Percentiles rank a stretch among this genome's conserved stretches.
These are phyloP conservation scores for Eledona agricola DNA, from an alignment of 2,888 invertebrate species.

Conservation along the genomic window DNA sequence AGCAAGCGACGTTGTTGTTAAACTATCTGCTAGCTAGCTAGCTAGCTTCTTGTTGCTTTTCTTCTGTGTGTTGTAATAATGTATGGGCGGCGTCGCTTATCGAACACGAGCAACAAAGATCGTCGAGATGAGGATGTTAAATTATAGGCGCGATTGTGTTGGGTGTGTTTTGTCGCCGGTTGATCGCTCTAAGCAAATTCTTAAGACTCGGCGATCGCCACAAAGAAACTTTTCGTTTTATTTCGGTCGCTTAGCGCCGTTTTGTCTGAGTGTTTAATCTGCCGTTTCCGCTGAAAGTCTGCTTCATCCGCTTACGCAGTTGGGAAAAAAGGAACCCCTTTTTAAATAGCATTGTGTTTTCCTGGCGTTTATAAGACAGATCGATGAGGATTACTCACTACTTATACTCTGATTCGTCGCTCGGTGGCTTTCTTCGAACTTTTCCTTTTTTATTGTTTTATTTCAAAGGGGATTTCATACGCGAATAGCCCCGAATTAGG, in stretches of 20 bases:
- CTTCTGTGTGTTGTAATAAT: too few relatives aligned
- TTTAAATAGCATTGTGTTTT: slow-evolving; percentile 38
- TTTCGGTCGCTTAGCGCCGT: slow-evolving; percentile 45
- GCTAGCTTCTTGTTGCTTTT: too few relatives aligned
- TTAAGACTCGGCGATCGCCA: too few relatives aligned
- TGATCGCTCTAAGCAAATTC: too few relatives aligned
- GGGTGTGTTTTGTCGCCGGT: too few relatives aligned
- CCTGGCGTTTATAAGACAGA: slow-evolving; percentile 27
- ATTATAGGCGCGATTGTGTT: too few relatives aligned
- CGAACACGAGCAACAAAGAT: too few relatives aligned
- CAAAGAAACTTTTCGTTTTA: too few relatives aligned
- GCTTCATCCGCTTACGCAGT: slow-evolving; percentile 45
- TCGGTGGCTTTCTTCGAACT: slow-evolving; percentile 7
- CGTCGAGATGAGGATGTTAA: too few relatives aligned
- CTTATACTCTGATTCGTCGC: slow-evolving; percentile 28
- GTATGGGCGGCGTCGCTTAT: too few relatives aligned
- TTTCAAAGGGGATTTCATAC: slow-evolving; percentile 22
- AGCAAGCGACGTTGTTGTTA: too few relatives aligned
- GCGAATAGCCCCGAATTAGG: slow-evolving; percentile 18
- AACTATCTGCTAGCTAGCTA: too few relatives aligned
- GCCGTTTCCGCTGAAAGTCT: slow-evolving; percentile 44
- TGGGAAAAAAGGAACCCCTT: slow-evolving; percentile 26
- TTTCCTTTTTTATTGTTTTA: slow-evolving; percentile 13
- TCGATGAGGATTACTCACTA: slow-evolving; percentile 32
- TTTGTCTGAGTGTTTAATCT: slow-evolving; percentile 50